Conservation (phyloP, 2,888 invertebrate species). For the Pimpla rufipes region DNA sequence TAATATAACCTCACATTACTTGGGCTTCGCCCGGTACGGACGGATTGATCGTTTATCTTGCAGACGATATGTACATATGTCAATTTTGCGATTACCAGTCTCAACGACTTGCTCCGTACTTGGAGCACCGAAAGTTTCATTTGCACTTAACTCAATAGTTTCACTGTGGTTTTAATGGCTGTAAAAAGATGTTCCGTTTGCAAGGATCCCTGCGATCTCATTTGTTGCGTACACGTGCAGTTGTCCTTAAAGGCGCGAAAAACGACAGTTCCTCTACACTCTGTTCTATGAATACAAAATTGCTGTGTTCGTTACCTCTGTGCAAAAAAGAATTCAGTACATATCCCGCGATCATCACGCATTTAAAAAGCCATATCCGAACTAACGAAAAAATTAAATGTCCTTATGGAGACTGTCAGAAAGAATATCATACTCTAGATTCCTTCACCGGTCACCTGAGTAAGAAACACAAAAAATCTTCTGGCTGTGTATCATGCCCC, state of each 20-base stretch:
- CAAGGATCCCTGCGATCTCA: conserved; percentile 14
- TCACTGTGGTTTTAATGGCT: conserved; percentile 29
- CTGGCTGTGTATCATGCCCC: too few species aligned
- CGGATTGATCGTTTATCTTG: neutral
- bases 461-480: conserved; percentile 51
- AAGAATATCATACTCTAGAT: conserved; percentile 51
- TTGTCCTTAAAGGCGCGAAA: neutral
- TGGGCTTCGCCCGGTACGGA: too few species aligned
- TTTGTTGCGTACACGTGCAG: conserved; percentile 22
- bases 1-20: too few species aligned
- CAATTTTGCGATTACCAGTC: conserved; percentile 31
- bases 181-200: conserved; percentile 5
- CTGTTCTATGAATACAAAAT: neutral
- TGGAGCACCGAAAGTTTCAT: conserved; percentile 4
- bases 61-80: conserved; percentile 20
- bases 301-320: conserved; percentile 11
- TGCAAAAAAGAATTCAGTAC: conserved; percentile 20
- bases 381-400: conserved; percentile 51
- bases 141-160: conserved; percentile 6
- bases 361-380: conserved; percentile 61
- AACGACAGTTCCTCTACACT: conserved; percentile 6
- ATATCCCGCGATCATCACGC: conserved; percentile 6
- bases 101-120: conserved; percentile 11
- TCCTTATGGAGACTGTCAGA: conserved; percentile 44
- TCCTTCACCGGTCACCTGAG: conserved; percentile 66